Percentiles rank a stretch among this genome's conserved stretches.
Evolutionary conservation across 1,140 invertebrate species (phyloP).

Genomic region (Prorops nasuta): DNA sequence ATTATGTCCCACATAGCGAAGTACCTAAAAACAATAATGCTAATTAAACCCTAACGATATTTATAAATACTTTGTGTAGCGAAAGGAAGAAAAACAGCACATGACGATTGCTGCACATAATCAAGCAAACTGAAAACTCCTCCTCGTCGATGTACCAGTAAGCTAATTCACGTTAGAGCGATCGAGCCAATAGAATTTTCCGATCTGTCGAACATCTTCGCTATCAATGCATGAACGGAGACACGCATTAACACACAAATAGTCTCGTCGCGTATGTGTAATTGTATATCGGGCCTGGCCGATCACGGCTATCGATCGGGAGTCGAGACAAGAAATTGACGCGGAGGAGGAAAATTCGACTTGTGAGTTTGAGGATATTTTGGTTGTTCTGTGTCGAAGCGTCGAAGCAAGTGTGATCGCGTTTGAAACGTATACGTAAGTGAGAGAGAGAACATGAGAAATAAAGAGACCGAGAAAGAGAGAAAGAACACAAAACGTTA

Average conservation of each 20-base stretch:
- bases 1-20: slow-evolving; percentile 36
- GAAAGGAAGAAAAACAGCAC: slow-evolving; percentile 20
- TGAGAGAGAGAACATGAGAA: slow-evolving; percentile 7
- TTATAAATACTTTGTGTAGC: slow-evolving; percentile 38
- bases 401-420: slow-evolving; percentile 47
- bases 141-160: too few relatives aligned
- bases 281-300: too few relatives aligned
- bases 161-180: too few relatives aligned
- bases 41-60: slow-evolving; percentile 48
- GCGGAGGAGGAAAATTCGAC: too few relatives aligned
- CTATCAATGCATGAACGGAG: too few relatives aligned
- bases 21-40: slow-evolving; percentile 44
- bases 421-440: slow-evolving; percentile 42
- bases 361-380: slow-evolving; percentile 17
- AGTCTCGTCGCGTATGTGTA: too few relatives aligned
- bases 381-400: slow-evolving; percentile 22
- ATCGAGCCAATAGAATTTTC: too few relatives aligned
- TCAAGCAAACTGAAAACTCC: too few relatives aligned
- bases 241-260: too few relatives aligned
- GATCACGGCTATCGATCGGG: too few relatives aligned
- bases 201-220: too few relatives aligned
- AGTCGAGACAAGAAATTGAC: too few relatives aligned
- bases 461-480: slow-evolving; percentile 16
- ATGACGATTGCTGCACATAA: slow-evolving; percentile 8
- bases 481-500: slow-evolving; percentile 16